phyloP scores from a whole-genome alignment of 2,888 invertebrate species.

The Eristalis intricaria region DNA sequence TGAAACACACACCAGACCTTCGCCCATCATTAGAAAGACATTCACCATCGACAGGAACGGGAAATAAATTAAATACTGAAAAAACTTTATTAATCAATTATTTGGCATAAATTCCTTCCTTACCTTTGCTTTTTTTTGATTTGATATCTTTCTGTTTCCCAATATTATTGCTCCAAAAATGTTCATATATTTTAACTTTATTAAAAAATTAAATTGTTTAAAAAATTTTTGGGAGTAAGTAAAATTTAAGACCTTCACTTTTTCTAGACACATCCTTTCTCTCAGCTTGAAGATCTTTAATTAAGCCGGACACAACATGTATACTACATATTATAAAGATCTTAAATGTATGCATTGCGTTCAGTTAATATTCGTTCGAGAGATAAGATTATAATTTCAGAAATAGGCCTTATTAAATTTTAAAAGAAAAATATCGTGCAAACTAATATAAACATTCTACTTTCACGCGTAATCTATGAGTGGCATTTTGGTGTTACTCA shows the following conservation, averaged over 20 bases:
- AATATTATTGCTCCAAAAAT: not conserved
- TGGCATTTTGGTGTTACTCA: not conserved
- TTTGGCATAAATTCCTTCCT: not conserved
- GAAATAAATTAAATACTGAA: constrained; percentile 91
- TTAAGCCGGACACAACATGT: not conserved
- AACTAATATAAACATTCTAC: not conserved
- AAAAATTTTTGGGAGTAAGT: not conserved
- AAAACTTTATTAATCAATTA: not conserved
- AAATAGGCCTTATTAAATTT: not conserved
- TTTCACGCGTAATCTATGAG: not conserved
- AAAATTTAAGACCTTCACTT: constrained; percentile 79
- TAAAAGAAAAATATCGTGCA: not conserved
- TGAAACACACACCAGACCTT: constrained; percentile 89
- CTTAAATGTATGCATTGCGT: constrained; percentile 10
- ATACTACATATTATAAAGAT: constrained; percentile 14
- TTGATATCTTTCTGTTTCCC: not conserved
- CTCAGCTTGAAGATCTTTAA: constrained; percentile 18
- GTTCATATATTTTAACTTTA: not conserved
- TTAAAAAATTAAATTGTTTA: constrained; percentile 73
- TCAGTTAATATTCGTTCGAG: not conserved
- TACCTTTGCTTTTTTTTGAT: constrained; percentile 44
- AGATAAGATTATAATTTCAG: not conserved
- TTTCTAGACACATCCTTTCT: constrained; percentile 74
- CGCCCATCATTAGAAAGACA: constrained; percentile 88
- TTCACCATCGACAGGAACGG: constrained; percentile 91